Evolutionary conservation across 64 coral and sea anemone species (phyloP).

Genomic region (Catalaphyllia jardinei): DNA sequence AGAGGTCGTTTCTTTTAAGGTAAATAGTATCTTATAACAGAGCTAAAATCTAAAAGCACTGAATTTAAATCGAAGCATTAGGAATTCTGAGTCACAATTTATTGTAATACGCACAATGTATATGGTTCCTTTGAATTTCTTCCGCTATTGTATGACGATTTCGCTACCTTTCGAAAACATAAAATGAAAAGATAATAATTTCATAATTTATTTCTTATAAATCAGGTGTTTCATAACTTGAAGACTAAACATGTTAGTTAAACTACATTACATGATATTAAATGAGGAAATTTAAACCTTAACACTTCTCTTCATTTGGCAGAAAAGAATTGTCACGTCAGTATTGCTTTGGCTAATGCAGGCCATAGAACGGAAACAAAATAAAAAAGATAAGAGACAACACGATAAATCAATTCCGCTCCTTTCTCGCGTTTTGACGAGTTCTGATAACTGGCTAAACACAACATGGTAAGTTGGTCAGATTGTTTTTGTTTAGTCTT

Average conservation of each 20-base stretch:
- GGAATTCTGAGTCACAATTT: not conserved
- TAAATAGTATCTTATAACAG: not conserved
- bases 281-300: too few species aligned
- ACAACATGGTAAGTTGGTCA: not conserved
- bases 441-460: not conserved
- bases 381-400: not conserved
- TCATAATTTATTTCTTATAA: too few species aligned
- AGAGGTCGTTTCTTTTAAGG: not conserved
- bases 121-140: not conserved
- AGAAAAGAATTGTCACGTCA: too few species aligned
- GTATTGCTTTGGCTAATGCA: too few species aligned
- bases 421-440: not conserved
- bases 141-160: not conserved
- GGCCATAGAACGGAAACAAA: not conserved
- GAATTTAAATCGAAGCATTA: not conserved
- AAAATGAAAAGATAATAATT: too few species aligned
- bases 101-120: not conserved
- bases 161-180: not conserved
- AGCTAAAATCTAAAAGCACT: not conserved
- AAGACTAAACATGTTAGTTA: too few species aligned
- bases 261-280: too few species aligned
- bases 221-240: too few species aligned
- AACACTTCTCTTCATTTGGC: too few species aligned
- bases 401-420: not conserved
- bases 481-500: slow-evolving; percentile 43